phyloP scores from a whole-genome alignment of 1,140 invertebrate species.

The Gryon sp. region DNA sequence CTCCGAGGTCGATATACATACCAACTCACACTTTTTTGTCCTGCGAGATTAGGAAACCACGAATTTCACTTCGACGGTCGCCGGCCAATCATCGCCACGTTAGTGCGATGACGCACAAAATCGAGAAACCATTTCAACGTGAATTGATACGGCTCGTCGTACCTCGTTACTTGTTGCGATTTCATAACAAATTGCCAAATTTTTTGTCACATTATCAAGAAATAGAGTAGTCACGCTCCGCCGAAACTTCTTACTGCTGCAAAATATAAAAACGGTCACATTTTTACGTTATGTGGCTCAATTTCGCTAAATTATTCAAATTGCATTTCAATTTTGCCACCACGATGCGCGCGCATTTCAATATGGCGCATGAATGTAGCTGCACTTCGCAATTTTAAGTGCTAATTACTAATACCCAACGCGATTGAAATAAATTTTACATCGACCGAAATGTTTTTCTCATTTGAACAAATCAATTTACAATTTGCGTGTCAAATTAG shows the following conservation, averaged over 20 bases:
- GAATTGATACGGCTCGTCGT: conserved; percentile 35
- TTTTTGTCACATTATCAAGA: conserved; percentile 46
- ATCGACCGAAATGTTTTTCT: not conserved
- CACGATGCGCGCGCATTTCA: not conserved
- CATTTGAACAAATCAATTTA: conserved; percentile 30
- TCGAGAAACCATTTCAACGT: conserved; percentile 36
- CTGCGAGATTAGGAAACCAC: conserved; percentile 12
- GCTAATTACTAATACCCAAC: not conserved
- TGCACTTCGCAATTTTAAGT: conserved; percentile 11
- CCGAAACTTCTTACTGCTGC: conserved; percentile 22
- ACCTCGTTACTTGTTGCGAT: conserved; percentile 18
- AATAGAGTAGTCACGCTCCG: conserved; percentile 36
- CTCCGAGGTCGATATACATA: conserved; percentile 4
- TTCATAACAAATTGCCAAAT: conserved; percentile 28
- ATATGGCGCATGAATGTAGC: not conserved
- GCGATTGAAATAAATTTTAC: not conserved
- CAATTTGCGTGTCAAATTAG: conserved; percentile 24
- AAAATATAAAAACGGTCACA: not conserved
- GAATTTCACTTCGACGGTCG: conserved; percentile 29
- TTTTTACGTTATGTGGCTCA: too few relatives aligned
- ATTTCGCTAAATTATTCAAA: not conserved
- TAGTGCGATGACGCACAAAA: not conserved
- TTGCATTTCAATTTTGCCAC: too few relatives aligned
- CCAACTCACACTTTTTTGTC: conserved; percentile 11
- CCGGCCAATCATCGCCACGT: not conserved